These are phyloP conservation scores for Tragelaphus scriptus DNA, from an alignment of 2,113 vertebrate species.

Conservation along the genomic window DNA sequence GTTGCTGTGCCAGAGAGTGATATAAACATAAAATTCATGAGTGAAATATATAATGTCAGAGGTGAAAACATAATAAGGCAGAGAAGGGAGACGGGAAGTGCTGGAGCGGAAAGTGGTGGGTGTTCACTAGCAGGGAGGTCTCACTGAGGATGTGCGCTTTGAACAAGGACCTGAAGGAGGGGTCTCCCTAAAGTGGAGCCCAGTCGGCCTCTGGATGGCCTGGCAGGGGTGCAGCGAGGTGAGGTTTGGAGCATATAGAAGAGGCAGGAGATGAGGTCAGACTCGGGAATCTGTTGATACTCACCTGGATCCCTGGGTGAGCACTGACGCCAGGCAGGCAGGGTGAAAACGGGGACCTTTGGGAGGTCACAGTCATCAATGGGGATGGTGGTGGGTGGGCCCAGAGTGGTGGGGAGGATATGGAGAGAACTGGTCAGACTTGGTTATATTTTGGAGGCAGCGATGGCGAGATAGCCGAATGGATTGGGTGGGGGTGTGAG, in stretches of 20 bases:
- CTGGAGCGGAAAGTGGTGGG: neutral
- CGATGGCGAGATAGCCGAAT: fast-evolving
- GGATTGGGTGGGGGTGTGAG: neutral
- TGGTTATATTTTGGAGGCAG: neutral
- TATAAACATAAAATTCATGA: neutral
- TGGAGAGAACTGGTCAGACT: neutral
- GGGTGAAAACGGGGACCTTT: neutral
- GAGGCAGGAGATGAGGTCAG: neutral
- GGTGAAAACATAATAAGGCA: neutral
- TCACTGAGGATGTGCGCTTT: fast-evolving
- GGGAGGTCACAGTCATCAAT: neutral
- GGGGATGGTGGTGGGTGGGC: neutral
- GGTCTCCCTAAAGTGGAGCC: neutral
- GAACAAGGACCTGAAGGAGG: neutral
- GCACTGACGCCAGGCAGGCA: neutral
- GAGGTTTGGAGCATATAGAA: neutral
- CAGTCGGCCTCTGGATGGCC: neutral
- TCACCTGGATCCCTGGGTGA: fast-evolving
- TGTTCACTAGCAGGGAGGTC: too few relatives aligned
- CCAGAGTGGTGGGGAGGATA: fast-evolving
- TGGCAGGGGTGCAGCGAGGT: fast-evolving
- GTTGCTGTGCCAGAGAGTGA: fast-evolving
- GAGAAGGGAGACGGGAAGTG: neutral
- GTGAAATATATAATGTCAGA: neutral
- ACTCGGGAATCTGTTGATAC: too few relatives aligned